Percentiles rank a stretch among this genome's conserved stretches.
Evolutionary conservation across 1,140 invertebrate genomes (phyloP).

Genomic region (Parasteatoda tepidariorum): DNA sequence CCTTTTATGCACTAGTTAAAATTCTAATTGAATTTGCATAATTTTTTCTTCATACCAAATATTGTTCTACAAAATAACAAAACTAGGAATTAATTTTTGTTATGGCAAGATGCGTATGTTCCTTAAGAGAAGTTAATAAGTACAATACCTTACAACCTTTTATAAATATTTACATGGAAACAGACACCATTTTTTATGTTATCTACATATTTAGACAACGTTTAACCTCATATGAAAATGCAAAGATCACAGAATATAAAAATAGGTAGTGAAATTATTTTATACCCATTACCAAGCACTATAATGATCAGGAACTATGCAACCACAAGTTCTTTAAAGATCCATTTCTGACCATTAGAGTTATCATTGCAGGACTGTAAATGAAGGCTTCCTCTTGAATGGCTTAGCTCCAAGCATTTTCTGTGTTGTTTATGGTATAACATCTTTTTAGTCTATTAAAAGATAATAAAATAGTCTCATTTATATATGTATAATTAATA

Average conservation of each 20-base stretch:
- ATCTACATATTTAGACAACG: conserved; percentile 20
- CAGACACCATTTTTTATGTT: not conserved
- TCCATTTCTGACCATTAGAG: conserved; percentile 90
- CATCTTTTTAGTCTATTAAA: conserved; percentile 76
- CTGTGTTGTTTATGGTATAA: conserved; percentile 83
- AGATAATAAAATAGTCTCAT: too few relatives aligned
- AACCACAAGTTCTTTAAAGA: conserved; percentile 79
- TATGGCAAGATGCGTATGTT: too few relatives aligned
- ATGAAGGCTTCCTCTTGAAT: conserved; percentile 80
- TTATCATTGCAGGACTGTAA: conserved; percentile 84
- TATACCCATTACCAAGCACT: conserved; percentile 14
- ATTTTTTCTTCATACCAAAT: too few relatives aligned
- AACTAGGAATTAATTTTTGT: too few relatives aligned
- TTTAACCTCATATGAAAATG: not conserved
- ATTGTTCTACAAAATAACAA: too few relatives aligned
- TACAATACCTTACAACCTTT: too few relatives aligned
- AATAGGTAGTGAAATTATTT: not conserved
- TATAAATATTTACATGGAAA: not conserved
- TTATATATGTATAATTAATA: too few relatives aligned
- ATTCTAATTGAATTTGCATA: too few relatives aligned
- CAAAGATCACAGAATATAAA: not conserved
- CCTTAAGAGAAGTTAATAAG: too few relatives aligned
- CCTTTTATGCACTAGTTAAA: too few relatives aligned
- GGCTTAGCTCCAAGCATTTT: conserved; percentile 88
- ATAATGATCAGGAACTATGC: conserved; percentile 9